phyloP scores from a whole-genome alignment of 2,888 invertebrate genomes.

The Syrista parreyssii region DNA sequence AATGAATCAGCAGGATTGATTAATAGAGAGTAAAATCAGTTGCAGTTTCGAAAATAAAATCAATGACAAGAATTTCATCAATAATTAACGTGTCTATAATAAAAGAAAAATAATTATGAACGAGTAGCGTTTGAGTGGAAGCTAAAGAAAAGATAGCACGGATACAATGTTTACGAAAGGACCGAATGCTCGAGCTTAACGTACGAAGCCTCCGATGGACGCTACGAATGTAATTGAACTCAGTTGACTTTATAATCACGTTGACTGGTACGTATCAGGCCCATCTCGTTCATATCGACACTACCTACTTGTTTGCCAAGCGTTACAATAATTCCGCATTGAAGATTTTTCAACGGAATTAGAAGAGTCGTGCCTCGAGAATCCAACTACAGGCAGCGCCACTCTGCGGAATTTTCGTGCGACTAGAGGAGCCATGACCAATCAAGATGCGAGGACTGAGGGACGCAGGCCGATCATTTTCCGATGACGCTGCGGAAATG shows the following conservation, averaged over 20 bases:
- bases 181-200: not conserved
- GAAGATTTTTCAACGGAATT: not conserved
- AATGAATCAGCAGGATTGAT: not conserved
- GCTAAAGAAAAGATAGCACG: not conserved
- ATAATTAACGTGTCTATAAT: not conserved
- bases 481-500: not conserved
- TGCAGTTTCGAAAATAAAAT: not conserved
- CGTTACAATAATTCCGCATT: not conserved
- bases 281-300: slow-evolving; percentile 1
- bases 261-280: slow-evolving; percentile 35
- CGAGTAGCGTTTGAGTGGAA: not conserved
- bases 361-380: not conserved
- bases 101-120: not conserved
- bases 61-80: not conserved
- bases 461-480: not conserved
- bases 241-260: slow-evolving; percentile 49
- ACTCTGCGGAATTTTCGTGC: not conserved
- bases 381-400: not conserved
- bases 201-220: not conserved
- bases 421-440: not conserved
- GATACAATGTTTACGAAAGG: not conserved
- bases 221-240: slow-evolving; percentile 42
- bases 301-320: not conserved
- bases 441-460: not conserved
- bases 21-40: not conserved